Base-by-base conservation (phyloP, 2,888 invertebrate genomes). In the Eurytoma adleriae region DNA sequence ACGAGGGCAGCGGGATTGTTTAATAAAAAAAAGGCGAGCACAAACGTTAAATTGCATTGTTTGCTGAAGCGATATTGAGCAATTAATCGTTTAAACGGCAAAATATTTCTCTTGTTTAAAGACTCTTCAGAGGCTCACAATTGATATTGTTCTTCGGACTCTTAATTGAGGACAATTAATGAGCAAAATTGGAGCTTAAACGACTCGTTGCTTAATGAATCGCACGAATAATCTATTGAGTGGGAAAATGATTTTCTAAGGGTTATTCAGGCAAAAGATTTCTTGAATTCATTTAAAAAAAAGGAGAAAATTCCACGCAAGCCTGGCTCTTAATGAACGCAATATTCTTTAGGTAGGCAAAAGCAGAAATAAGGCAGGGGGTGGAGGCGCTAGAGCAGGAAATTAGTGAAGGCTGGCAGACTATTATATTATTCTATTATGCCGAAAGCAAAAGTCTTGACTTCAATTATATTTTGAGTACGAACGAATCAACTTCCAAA, bases 211-310 rank as follows among this genome's bases (percentile, higher is more conserved):
- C 64, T 62, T 50, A 69, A 78, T 66, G 64, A 71, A 71, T 66
- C 54, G 50, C 50, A 20, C 62, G 57, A 78, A 78, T 78, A 76
- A 54, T 54, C 27, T 66, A 74, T 74, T 56, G 66, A 76, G 18
- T 54, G 27, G 62, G 18, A 18, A 20, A 78, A 64, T 61, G 27
- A 20, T 71, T 71, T 78, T 71, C 50, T 48, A 67, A 72, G 56
- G 27, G 30, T 64, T 70, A 56, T 74, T 79, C 62, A 57, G 20
- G 30, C n/a, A 48, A 62, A 64, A 62, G 16, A 61, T 80, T 72
- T 71, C 67, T 76, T 61, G 27, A 71, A 61, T 76, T 80, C 71
- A 68, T 72, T 80, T 71, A 80, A 76, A 73, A 70, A 74, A 62
- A 40, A 20, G 40, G 40, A 40, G 40, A 40, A 40, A 40, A 27